Evolutionary conservation across 1,140 invertebrate genomes (phyloP), one percentile per base, ranked within the genome.

Genomic region (Eufriesea mexicana): DNA sequence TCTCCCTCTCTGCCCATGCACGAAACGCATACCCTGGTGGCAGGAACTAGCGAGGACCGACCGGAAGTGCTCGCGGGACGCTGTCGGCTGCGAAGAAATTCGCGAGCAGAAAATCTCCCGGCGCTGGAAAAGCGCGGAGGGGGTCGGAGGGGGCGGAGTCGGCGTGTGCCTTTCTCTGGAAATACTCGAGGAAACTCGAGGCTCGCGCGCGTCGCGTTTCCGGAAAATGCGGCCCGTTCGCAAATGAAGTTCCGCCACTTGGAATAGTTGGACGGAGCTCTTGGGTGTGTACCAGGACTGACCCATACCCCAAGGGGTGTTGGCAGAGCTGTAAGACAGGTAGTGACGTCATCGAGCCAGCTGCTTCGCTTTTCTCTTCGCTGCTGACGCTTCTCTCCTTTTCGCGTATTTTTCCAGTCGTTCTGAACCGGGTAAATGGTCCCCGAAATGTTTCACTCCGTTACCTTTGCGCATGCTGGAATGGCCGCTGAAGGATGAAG

Each of bases 321-420:
- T 79, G 89, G 67, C 85, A 74, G 80, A 91, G 87, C 87, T 87
- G 91, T 84, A 89, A 91, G 91, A 91, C 92, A 92, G 90, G 92
- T 92, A 91, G 89, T 93, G 92, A 93, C 91, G 92, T 92, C 92
- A 93, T 83, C 86, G 73, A 80, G 70, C 83, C 90, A 92, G 91
- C 90, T 89, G 91, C 89, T 89, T 83, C 86, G 88, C 89, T 88
- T 87, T 89, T 88, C 64, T 85, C 55, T 45, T 16, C 47, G 18
- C 14, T 7, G 18, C 18, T 4, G 1, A 20, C 42, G 23, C 51
- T 45, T 54, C 68, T 51, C 47, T 68, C 51, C 67, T 54, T 71
- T 54, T 25, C 6, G 67, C 14, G 5, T n/a, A 23, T 67, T 42
- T 64, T 66, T 42, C 35, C 10, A 12, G 35, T 12, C 20, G 20